phyloP scores from a whole-genome alignment of 1,140 invertebrate genomes.

The Drosophila cardini region DNA sequence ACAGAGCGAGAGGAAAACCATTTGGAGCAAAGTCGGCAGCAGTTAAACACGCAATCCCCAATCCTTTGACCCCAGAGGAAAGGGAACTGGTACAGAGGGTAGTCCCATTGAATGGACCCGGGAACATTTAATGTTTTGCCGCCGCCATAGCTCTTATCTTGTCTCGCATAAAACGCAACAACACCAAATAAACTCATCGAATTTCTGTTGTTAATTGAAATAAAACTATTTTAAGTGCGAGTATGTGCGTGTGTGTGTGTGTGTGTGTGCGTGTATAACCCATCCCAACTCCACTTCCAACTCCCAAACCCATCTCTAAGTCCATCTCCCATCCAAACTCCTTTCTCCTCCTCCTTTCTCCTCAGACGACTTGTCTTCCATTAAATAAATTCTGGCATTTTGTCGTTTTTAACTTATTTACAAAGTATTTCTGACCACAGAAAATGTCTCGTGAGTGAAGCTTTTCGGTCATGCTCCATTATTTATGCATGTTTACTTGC shows the following conservation, averaged over 20 bases:
- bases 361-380: neutral
- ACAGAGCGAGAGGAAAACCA: conserved; percentile 9
- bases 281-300: neutral
- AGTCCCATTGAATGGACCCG: conserved; percentile 34
- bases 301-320: neutral
- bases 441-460: neutral
- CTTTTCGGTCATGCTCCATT: neutral
- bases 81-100: neutral
- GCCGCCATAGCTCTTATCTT: conserved; percentile 80
- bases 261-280: neutral
- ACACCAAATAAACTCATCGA: conserved; percentile 82
- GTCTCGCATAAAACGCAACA: conserved; percentile 78
- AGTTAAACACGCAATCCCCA: conserved; percentile 50
- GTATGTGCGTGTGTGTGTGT: conserved; percentile 1
- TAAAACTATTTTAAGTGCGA: conserved; percentile 76
- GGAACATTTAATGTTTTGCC: conserved; percentile 67
- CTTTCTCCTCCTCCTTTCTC: neutral
- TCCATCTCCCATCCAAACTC: neutral
- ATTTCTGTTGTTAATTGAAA: conserved; percentile 83
- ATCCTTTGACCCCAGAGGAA: neutral
- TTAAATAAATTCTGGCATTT: conserved; percentile 21
- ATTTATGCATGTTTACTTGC: neutral
- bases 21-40: conserved; percentile 40
- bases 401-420: conserved; percentile 16
- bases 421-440: conserved; percentile 5